Conservation (phyloP, 2,113 vertebrate genomes). For the Collichthys lucidus region DNA sequence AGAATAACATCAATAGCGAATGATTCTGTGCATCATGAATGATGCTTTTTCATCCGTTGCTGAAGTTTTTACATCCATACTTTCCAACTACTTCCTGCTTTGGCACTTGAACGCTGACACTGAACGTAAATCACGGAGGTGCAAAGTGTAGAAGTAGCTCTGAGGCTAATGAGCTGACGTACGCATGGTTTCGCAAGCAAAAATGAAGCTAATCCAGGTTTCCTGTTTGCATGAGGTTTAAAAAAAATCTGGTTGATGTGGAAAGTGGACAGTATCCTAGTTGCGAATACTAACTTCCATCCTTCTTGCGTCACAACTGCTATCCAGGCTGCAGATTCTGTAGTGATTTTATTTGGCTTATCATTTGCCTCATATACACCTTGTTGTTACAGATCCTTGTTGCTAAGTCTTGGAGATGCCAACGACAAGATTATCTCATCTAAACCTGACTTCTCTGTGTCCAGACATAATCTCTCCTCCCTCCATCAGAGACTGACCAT, state of each 20-base stretch:
- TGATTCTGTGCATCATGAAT: not conserved
- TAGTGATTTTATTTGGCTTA: not conserved
- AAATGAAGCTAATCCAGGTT: not conserved
- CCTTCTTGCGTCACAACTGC: too few relatives aligned
- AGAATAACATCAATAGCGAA: not conserved
- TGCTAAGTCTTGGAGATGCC: not conserved
- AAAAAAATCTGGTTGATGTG: not conserved
- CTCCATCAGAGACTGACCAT: constrained; percentile 25
- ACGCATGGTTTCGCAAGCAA: too few relatives aligned
- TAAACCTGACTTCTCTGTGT: not conserved
- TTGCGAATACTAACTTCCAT: not conserved
- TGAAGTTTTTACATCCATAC: too few relatives aligned
- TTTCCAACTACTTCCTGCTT: too few relatives aligned
- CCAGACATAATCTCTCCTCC: constrained; percentile 10
- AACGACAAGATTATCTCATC: not conserved
- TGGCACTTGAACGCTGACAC: too few relatives aligned
- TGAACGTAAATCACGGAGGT: too few relatives aligned
- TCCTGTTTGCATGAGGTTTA: not conserved
- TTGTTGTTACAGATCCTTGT: too few relatives aligned
- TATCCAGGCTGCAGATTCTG: not conserved
- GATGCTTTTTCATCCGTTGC: too few relatives aligned
- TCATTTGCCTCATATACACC: too few relatives aligned
- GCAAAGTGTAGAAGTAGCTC: not conserved
- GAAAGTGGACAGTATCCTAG: not conserved
- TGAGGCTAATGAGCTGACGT: not conserved